These are phyloP conservation scores for Rhodinocichla rosea DNA, from an alignment of 2,113 vertebrate species.

Conservation along the genomic window DNA sequence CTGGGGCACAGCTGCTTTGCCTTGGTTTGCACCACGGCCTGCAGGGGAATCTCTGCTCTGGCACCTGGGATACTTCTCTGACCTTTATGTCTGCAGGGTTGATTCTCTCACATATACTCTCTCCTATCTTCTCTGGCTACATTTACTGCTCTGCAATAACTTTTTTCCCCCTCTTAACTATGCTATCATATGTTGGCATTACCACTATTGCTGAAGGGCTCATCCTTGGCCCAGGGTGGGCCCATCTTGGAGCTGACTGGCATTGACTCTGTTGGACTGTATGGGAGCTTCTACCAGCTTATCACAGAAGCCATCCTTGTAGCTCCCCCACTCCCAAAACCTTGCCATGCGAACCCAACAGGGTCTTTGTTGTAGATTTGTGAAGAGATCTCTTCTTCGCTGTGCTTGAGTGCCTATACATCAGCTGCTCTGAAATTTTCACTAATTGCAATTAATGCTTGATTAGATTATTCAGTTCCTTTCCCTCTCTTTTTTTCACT, in stretches of 20 bases:
- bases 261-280: background rate
- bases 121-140: background rate
- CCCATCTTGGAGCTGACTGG: background rate
- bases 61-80: background rate
- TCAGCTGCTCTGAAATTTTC: background rate
- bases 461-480: background rate
- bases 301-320: background rate
- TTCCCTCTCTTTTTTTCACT: background rate
- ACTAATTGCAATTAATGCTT: slow-evolving; percentile 6
- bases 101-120: background rate
- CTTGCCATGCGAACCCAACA: background rate
- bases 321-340: accelerated
- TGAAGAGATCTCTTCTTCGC: background rate
- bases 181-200: background rate
- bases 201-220: accelerated
- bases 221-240: accelerated
- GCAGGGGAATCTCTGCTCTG: background rate
- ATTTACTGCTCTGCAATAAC: background rate
- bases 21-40: accelerated
- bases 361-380: background rate
- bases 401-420: background rate
- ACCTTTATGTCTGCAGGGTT: background rate
- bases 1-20: background rate
- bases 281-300: background rate
- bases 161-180: background rate